These are phyloP conservation scores for Sebastes glaucus DNA, from an alignment of 2,797 vertebrate species.

Conservation along the genomic window DNA sequence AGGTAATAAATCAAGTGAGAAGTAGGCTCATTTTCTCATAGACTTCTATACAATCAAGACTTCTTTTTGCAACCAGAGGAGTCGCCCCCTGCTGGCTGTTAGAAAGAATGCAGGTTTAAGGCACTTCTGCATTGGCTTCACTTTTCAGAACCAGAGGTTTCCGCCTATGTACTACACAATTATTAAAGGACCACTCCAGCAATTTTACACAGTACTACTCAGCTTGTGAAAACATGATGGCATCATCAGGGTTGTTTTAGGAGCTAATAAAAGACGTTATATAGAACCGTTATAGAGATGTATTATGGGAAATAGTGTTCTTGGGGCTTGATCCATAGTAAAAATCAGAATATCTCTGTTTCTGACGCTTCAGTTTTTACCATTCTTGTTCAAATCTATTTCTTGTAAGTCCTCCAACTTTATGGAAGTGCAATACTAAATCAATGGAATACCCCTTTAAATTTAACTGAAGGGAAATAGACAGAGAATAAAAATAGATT, in stretches of 20 bases:
- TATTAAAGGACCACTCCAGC: neutral
- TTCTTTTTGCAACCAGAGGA: neutral
- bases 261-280: neutral
- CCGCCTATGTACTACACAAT: fast-evolving
- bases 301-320: neutral
- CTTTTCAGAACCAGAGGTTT: too few relatives aligned
- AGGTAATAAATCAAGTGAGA: neutral
- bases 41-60: neutral
- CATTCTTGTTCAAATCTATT: neutral
- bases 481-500: too few relatives aligned
- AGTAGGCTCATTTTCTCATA: neutral
- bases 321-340: neutral
- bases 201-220: neutral
- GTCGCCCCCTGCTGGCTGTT: neutral
- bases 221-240: neutral
- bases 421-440: neutral
- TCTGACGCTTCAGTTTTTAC: neutral
- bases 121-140: neutral
- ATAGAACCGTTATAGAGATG: too few relatives aligned
- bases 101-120: neutral
- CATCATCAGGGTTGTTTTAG: neutral
- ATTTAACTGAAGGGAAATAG: neutral
- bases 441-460: neutral
- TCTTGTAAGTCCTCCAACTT: neutral
- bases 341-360: neutral